Percentiles rank a stretch among this genome's conserved stretches.
Conservation (phyloP, 2,797 vertebrate species). For the Rhinella marina region DNA sequence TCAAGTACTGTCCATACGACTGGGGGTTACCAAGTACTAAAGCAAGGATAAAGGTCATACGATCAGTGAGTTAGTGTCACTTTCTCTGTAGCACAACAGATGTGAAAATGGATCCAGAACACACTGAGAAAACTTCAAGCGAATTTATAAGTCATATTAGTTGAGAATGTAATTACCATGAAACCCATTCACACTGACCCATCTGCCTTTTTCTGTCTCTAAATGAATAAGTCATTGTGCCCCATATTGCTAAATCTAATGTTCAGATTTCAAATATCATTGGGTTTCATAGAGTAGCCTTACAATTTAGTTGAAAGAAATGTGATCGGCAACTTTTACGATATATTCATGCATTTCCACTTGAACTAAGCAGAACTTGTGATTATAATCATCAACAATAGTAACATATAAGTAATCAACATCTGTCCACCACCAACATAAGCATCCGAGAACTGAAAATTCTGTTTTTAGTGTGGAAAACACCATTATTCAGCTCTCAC, state of each 20-base stretch:
- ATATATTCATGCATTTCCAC: neutral
- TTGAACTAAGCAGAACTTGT: neutral
- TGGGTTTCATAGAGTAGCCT: neutral
- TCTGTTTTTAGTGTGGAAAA: too few species aligned
- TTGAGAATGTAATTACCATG: slow-evolving; percentile 2
- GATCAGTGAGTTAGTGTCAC: slow-evolving; percentile 5
- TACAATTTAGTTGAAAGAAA: neutral
- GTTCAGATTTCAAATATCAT: neutral
- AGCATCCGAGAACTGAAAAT: too few species aligned
- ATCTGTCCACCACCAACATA: too few species aligned
- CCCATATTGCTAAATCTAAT: neutral
- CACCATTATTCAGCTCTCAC: too few species aligned
- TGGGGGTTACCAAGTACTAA: neutral
- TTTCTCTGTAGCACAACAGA: slow-evolving; percentile 28
- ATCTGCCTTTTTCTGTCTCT: neutral
- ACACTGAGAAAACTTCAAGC: neutral
- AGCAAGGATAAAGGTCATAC: slow-evolving; percentile 19
- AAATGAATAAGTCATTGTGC: neutral
- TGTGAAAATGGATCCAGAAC: slow-evolving; percentile 19
- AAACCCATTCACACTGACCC: neutral
- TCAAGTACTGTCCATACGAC: neutral
- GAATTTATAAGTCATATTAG: neutral
- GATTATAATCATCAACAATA: too few species aligned
- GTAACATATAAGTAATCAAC: too few species aligned
- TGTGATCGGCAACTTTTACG: neutral